Base-by-base conservation (phyloP, 2,797 vertebrate genomes). In the Tympanoctomys barrerae region DNA sequence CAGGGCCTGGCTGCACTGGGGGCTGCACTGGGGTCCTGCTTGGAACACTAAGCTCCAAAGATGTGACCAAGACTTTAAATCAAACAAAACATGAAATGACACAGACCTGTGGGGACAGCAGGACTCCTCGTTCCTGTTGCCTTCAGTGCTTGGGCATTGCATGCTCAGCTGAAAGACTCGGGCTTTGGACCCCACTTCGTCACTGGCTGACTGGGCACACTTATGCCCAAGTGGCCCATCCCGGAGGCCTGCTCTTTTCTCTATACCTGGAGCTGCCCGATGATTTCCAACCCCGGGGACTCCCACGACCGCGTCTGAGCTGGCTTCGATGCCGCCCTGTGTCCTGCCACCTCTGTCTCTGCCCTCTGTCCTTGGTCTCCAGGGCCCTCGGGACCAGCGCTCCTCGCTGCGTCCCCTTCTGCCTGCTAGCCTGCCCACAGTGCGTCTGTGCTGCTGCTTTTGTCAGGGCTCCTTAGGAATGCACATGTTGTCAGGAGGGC, bases 301-400 rank as follows among this genome's bases (percentile, higher is more conserved):
- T 26, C 28, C 21, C 24, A 1, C 13, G 13, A 2, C 5, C 2
- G 64, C 10, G 28, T 64, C 39, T 4, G 0, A 1, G 33, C n/a
- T 24, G 1, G n/a, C 28, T 61, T 42, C 36, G 82, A 31, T 19
- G 54, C 31, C 13, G 1, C 83, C 71, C 52, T 73, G 14, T 66
- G 39, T 81, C 49, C 46, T 70, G 14, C 0, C 22, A 14, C 28
- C 22, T 16, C 39, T 4, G 0, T 33, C 36, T 4, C 0, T n/a
- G 52, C 5, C 14, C 18, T 91, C 90, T 61, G 7, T 7, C 31
- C 9, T 4, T 10, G 22, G 21, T 54, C 52, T 42, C 57, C 42
- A 71, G 88, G 90, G 31, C 8, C 52, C 0, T 71, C 8, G 16
- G 82, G 84, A 22, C 61, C 49, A 22, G 33, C 49, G 4, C 0